These are phyloP conservation scores for Gambusia holbrooki DNA, from an alignment of 2,113 vertebrate genomes.

Conservation along the genomic window DNA sequence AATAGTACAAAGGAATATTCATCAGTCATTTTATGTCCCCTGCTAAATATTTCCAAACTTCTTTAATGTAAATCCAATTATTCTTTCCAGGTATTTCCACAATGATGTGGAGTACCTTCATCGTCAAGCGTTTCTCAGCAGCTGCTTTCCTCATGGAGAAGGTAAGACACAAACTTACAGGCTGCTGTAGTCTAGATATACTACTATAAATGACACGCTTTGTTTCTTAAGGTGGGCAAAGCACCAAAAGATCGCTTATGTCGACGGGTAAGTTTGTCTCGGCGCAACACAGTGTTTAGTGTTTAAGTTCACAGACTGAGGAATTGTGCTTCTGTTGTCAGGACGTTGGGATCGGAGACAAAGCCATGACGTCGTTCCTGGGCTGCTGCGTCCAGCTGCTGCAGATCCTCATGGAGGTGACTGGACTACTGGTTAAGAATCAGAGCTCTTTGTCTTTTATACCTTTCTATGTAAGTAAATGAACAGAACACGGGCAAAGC, in stretches of 20 bases:
- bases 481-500: constrained; percentile 22
- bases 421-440: constrained; percentile 65
- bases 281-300: not conserved
- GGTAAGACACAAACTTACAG: constrained; percentile 67
- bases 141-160: constrained; percentile 94
- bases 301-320: not conserved
- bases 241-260: constrained; percentile 95
- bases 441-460: constrained; percentile 69
- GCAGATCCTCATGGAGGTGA: constrained; percentile 95
- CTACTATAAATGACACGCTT: not conserved
- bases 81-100: constrained; percentile 84
- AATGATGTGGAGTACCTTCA: constrained; percentile 99
- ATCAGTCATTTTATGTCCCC: too few relatives aligned
- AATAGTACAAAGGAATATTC: not conserved
- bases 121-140: constrained; percentile 94
- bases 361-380: constrained; percentile 88
- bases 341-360: constrained; percentile 96
- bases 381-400: constrained; percentile 91
- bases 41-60: not conserved
- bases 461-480: constrained; percentile 59
- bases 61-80: not conserved
- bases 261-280: constrained; percentile 84
- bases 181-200: not conserved
- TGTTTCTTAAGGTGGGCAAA: constrained; percentile 88
- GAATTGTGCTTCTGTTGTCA: constrained; percentile 50